phyloP scores from a whole-genome alignment of 2,888 invertebrate species.

The Ptychoptera albimana region DNA sequence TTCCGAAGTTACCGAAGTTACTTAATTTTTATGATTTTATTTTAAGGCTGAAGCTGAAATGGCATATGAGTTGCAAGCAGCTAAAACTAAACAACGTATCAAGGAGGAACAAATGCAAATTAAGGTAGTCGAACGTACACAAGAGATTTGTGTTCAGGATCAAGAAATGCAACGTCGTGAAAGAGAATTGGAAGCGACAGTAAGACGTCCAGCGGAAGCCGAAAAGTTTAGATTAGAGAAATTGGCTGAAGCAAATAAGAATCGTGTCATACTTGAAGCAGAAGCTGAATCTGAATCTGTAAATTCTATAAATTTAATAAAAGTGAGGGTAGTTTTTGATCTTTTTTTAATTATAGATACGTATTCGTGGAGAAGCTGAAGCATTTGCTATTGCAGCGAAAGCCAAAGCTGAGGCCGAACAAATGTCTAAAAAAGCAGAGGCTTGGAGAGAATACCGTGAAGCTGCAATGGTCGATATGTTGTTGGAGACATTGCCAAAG shows the following conservation, averaged over 20 bases:
- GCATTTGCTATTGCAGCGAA: conserved; percentile 89
- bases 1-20: conserved; percentile 6
- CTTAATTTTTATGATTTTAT: conserved; percentile 6
- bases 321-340: conserved; percentile 1
- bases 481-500: conserved; percentile 87
- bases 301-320: conserved; percentile 14
- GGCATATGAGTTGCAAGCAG: conserved; percentile 85
- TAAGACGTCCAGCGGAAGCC: conserved; percentile 90
- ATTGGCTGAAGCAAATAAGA: conserved; percentile 81
- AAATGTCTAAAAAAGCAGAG: conserved; percentile 93
- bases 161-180: conserved; percentile 89
- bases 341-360: conserved; percentile 26
- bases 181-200: conserved; percentile 81
- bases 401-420: conserved; percentile 91
- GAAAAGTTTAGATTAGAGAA: conserved; percentile 85
- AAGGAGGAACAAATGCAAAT: conserved; percentile 98
- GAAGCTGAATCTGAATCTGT: conserved; percentile 88
- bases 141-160: conserved; percentile 89
- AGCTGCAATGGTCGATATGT: conserved; percentile 93
- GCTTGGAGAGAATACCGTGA: conserved; percentile 94
- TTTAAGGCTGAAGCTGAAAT: conserved; percentile 73
- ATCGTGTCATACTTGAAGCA: conserved; percentile 81
- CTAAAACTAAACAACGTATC: conserved; percentile 88
- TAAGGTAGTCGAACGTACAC: conserved; percentile 75
- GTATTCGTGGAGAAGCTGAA: conserved; percentile 75